Base-by-base conservation (phyloP, 2,888 invertebrate species). In the Panorpa germanica region DNA sequence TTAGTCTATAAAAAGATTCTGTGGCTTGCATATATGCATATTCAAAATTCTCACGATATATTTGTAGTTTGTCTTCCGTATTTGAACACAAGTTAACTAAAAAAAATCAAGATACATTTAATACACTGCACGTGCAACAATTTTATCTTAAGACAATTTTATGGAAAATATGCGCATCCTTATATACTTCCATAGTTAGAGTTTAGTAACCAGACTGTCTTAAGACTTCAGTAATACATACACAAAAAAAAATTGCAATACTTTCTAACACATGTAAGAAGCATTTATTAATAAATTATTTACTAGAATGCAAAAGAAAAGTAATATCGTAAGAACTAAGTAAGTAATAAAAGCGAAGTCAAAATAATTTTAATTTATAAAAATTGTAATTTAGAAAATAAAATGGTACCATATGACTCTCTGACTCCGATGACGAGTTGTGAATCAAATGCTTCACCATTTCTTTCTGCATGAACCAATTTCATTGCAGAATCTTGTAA, bases 361-460 rank as follows among this genome's bases (percentile, higher is more conserved):
- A n/a, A n/a, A n/a, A n/a, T 15, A 13, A 25, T 22, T 26, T 24
- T 18, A 29, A 13, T 19, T 28, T 33, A 20, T 17, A 25, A 13
- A 3, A 29, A 31, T n/a, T 21, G 18, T 19, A 34, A 8, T 16
- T n/a, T n/a, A n/a, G n/a, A n/a, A 26, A n/a, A 18, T 16, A 29
- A 17, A 37, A 35, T 41, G 58, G 55, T 53, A 82, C 81, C 82
- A 61, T 95, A 98, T 22, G 93, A 93, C 59, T 98, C 95, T 40
- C 96, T 63, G 23, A 98, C 95, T 32, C 96, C 96, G 47, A 96
- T 91, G 31, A 98, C 95, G 37, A 96, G 65, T 49, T 91, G 88
- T 11, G 93, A 85, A 57, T 98, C 96, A 56, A 96, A 95, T 4
- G 90, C 86, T 58, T 95, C 93, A 3, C 96, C 96, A 54, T 91